phyloP scores from a whole-genome alignment of 35 echinoderm and acorn worm species.

The Strongylocentrotus purpuratus region DNA sequence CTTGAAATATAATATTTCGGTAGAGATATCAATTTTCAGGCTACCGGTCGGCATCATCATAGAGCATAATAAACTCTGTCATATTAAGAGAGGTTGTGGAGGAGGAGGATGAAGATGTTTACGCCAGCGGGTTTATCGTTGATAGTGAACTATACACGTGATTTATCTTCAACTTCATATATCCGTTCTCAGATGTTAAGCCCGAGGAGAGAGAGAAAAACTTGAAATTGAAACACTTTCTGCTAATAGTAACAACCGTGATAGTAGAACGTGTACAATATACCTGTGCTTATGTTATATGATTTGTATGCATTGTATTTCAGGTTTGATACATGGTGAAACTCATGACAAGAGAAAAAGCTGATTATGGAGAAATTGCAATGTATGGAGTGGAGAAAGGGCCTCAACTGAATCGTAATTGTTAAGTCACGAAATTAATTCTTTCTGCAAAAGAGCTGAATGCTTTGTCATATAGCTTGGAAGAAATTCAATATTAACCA shows the following conservation, averaged over 20 bases:
- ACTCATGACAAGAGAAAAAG: too few species aligned
- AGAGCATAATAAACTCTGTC: background rate
- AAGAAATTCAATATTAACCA: background rate
- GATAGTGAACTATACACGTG: background rate
- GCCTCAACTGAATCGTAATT: too few species aligned
- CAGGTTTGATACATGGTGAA: too few species aligned
- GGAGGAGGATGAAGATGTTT: background rate
- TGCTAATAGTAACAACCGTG: background rate
- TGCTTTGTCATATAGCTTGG: background rate
- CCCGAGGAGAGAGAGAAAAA: background rate
- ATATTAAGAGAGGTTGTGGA: too few species aligned
- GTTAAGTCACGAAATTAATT: too few species aligned
- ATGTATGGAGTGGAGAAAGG: too few species aligned
- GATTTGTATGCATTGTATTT: too few species aligned
- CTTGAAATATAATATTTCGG: background rate
- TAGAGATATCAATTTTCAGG: background rate
- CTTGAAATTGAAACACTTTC: background rate
- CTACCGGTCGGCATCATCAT: background rate
- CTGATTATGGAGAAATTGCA: too few species aligned
- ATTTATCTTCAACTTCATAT: conserved; percentile 6
- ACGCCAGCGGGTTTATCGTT: background rate
- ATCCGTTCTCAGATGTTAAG: background rate
- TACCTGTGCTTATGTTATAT: too few species aligned
- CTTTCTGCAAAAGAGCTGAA: too few species aligned
- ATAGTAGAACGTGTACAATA: too few species aligned